phyloP scores from a whole-genome alignment of 2,113 vertebrate species.

The Leptocoma aspasia region DNA sequence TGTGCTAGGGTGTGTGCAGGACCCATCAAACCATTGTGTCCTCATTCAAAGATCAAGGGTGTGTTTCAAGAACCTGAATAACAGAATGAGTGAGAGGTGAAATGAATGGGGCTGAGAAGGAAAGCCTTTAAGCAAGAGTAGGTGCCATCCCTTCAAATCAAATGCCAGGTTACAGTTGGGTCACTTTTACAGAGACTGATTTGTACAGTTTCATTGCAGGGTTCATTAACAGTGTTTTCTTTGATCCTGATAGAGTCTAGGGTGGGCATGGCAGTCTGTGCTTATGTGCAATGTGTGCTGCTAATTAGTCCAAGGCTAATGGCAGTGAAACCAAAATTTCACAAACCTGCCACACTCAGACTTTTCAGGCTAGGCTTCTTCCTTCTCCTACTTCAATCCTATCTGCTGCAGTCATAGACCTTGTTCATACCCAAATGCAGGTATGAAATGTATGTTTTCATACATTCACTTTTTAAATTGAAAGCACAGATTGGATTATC shows the following conservation, averaged over 20 bases:
- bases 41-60: not conserved
- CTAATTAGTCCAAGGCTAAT: not conserved
- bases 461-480: not conserved
- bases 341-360: not conserved
- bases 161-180: not conserved
- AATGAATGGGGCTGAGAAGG: not conserved
- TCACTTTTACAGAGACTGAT: not conserved
- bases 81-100: not conserved
- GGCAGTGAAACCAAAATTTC: not conserved
- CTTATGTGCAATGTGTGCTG: fast-evolving
- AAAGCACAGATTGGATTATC: not conserved
- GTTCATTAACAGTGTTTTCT: not conserved
- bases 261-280: not conserved
- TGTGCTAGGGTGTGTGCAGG: not conserved
- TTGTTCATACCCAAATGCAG: fast-evolving
- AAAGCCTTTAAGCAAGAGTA: not conserved
- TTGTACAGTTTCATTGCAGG: not conserved
- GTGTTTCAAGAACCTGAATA: not conserved
- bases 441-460: not conserved
- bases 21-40: not conserved
- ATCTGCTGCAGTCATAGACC: not conserved
- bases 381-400: not conserved
- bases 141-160: not conserved
- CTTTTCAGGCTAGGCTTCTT: not conserved
- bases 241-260: not conserved